A percentile compares a stretch with the other conserved stretches of the same genome.
Evolutionary conservation across 2,888 invertebrate species (phyloP).

Genomic region (Ormyrus labotus): DNA sequence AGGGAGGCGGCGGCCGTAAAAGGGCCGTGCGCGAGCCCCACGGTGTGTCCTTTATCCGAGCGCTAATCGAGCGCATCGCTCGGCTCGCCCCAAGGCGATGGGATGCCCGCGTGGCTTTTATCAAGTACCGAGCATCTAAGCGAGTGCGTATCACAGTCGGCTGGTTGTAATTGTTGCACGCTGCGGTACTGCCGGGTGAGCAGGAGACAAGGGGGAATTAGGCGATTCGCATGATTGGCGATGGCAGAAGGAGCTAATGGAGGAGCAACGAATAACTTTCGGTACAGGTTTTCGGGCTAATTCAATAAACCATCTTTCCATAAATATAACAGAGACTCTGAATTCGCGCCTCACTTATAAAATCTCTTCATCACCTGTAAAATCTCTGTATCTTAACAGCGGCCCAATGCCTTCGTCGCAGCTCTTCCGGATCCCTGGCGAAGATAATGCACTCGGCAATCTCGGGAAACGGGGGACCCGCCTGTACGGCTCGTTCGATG

Average conservation of each 20-base stretch:
- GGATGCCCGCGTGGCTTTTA: not conserved
- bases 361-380: slow-evolving; percentile 63
- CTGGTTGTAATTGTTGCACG: not conserved
- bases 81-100: not conserved
- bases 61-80: not conserved
- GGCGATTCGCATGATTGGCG: no score
- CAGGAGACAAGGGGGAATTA: no score
- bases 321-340: no score
- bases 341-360: not conserved
- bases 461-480: slow-evolving; percentile 14
- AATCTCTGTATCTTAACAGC: slow-evolving; percentile 68
- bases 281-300: no score
- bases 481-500: slow-evolving; percentile 35
- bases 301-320: no score
- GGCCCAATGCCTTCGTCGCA: slow-evolving; percentile 54
- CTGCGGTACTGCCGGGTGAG: not conserved
- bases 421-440: not conserved
- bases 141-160: not conserved
- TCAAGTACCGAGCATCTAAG: no score
- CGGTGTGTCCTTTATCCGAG: not conserved
- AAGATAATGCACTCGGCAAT: not conserved
- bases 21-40: not conserved
- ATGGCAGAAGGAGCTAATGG: no score
- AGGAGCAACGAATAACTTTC: no score
- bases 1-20: slow-evolving; percentile 4